A percentile compares a stretch with the other conserved stretches of the same genome.
Conservation (phyloP, 1,140 invertebrate species). For the Trachymyrmex septentrionalis region DNA sequence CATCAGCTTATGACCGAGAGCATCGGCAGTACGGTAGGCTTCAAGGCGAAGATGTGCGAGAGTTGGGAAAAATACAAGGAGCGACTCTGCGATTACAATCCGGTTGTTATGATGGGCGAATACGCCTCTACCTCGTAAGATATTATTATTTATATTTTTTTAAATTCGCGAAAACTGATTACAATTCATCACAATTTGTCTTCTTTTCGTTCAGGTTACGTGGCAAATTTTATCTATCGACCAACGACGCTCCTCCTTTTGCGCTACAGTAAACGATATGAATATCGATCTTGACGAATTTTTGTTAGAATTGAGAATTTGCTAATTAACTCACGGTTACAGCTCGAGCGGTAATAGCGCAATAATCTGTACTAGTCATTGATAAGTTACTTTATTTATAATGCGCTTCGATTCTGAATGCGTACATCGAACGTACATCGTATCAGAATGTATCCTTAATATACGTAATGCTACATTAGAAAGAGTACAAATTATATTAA, state of each 20-base stretch:
- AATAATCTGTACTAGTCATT: constrained; percentile 80
- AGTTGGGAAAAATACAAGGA: constrained; percentile 81
- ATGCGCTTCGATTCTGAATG: constrained; percentile 36
- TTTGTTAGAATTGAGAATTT: constrained; percentile 8
- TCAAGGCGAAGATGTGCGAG: constrained; percentile 80
- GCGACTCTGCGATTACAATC: constrained; percentile 77
- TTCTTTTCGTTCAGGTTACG: constrained; percentile 72
- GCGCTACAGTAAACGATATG: constrained; percentile 69
- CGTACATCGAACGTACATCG: constrained; percentile 9
- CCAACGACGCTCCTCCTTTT: constrained; percentile 78
- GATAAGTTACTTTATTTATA: constrained; percentile 79
- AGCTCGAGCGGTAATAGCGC: constrained; percentile 27
- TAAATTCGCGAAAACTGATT: background rate
- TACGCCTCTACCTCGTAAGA: constrained; percentile 81
- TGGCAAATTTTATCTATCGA: constrained; percentile 79
- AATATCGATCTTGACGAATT: constrained; percentile 6
- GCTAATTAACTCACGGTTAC: constrained; percentile 22
- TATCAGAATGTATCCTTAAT: constrained; percentile 48
- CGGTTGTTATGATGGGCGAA: constrained; percentile 81
- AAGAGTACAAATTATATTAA: constrained; percentile 74
- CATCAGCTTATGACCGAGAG: constrained; percentile 87
- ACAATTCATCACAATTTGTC: background rate
- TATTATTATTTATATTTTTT: background rate
- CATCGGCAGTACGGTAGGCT: constrained; percentile 81
- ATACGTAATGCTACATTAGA: constrained; percentile 36